phyloP scores from a whole-genome alignment of 2,797 vertebrate genomes.

The Luscinia megarhynchos region DNA sequence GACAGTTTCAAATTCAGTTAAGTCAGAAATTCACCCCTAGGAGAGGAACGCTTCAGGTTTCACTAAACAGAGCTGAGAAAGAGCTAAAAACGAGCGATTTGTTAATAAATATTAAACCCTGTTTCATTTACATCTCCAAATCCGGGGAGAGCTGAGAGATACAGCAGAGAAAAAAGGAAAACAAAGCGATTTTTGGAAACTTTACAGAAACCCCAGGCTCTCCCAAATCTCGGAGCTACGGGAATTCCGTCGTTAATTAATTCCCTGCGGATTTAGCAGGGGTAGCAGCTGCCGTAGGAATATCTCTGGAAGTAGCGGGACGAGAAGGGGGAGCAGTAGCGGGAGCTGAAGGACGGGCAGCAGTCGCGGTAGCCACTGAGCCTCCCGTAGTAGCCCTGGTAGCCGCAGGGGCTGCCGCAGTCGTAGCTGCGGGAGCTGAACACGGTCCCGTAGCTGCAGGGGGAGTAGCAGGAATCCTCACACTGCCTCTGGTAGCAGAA shows the following conservation, averaged over 20 bases:
- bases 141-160: rapidly evolving
- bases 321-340: too few species aligned
- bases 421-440: too few species aligned
- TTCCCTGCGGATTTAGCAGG: not conserved
- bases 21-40: not conserved
- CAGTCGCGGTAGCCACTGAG: too few species aligned
- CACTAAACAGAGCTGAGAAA: not conserved
- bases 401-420: too few species aligned
- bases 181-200: not conserved
- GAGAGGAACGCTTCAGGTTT: too few species aligned
- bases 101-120: not conserved
- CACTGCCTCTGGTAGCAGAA: too few species aligned
- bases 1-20: not conserved
- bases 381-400: too few species aligned
- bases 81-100: not conserved
- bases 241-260: not conserved
- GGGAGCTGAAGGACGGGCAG: too few species aligned
- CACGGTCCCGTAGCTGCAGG: too few species aligned
- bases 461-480: too few species aligned
- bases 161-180: not conserved
- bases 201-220: not conserved
- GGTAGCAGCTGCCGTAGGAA: not conserved
- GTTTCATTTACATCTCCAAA: not conserved
- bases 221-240: not conserved
- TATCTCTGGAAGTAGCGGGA: too few species aligned